Conservation (phyloP, 2,113 vertebrate species). For the Piprites chloris region DNA sequence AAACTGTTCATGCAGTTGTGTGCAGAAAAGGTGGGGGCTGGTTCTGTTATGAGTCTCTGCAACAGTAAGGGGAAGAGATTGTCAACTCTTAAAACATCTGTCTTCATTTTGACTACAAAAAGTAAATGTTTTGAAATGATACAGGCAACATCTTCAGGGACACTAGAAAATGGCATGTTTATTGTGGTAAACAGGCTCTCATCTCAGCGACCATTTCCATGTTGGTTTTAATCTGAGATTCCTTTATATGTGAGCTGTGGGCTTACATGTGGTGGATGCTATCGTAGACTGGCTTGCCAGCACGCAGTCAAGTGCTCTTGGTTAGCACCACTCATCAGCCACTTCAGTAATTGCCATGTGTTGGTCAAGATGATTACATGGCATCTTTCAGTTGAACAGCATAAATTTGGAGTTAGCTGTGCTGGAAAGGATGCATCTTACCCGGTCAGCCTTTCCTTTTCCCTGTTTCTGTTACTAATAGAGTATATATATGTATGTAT, state of each 20-base stretch:
- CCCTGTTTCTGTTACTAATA: background rate
- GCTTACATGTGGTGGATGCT: background rate
- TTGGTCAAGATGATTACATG: background rate
- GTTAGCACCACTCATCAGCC: background rate
- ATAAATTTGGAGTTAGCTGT: background rate
- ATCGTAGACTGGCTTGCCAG: background rate
- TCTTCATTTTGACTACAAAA: background rate
- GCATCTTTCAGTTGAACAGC: background rate
- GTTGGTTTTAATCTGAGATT: background rate
- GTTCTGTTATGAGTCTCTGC: background rate
- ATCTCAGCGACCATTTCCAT: background rate
- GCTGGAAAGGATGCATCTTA: background rate
- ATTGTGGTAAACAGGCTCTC: background rate
- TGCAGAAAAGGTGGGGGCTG: background rate
- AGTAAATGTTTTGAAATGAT: background rate
- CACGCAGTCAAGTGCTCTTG: background rate
- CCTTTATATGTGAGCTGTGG: background rate
- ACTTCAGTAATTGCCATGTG: background rate
- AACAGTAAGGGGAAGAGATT: slow-evolving; percentile 8
- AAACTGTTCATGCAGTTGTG: background rate
- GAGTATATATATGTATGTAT: background rate
- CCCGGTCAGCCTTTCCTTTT: background rate
- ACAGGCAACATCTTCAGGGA: background rate
- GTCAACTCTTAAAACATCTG: background rate
- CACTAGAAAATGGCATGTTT: background rate